These are phyloP conservation scores for Ptilodon capucinus DNA, from an alignment of 2,888 invertebrate genomes.

Conservation along the genomic window DNA sequence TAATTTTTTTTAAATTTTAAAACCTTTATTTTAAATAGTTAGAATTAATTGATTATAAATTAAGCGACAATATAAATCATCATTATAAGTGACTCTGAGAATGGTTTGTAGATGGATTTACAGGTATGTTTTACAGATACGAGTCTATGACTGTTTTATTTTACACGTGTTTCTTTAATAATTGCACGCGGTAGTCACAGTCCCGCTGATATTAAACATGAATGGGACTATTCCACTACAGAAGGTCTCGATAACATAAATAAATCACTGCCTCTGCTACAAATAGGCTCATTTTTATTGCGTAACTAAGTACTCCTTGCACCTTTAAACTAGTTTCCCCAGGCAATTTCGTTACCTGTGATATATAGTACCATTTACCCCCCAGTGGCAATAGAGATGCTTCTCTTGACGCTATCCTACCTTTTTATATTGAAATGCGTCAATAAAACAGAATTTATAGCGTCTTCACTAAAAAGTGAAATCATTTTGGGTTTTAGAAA, in stretches of 20 bases:
- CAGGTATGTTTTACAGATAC: conserved; percentile 8
- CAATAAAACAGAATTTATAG: conserved; percentile 4
- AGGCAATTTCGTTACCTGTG: conserved; percentile 19
- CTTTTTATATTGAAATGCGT: conserved; percentile 3
- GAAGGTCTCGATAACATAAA: conserved; percentile 16
- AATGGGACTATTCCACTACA: background rate
- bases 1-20: too few relatives aligned
- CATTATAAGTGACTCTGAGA: too few relatives aligned
- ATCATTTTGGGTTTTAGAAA: background rate
- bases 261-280: background rate
- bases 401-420: conserved; percentile 4
- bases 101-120: too few relatives aligned
- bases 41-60: too few relatives aligned
- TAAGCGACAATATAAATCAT: too few relatives aligned
- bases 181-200: too few relatives aligned
- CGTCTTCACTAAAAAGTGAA: background rate
- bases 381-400: conserved; percentile 15
- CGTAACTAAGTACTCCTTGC: conserved; percentile 17
- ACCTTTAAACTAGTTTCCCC: conserved; percentile 21
- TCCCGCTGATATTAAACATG: background rate
- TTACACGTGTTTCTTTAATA: too few relatives aligned
- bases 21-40: too few relatives aligned
- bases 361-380: conserved; percentile 28
- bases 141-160: too few relatives aligned
- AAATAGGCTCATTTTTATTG: conserved; percentile 8